Evolutionary conservation across 2,888 invertebrate species (phyloP).

Genomic region (Fragum sueziense): DNA sequence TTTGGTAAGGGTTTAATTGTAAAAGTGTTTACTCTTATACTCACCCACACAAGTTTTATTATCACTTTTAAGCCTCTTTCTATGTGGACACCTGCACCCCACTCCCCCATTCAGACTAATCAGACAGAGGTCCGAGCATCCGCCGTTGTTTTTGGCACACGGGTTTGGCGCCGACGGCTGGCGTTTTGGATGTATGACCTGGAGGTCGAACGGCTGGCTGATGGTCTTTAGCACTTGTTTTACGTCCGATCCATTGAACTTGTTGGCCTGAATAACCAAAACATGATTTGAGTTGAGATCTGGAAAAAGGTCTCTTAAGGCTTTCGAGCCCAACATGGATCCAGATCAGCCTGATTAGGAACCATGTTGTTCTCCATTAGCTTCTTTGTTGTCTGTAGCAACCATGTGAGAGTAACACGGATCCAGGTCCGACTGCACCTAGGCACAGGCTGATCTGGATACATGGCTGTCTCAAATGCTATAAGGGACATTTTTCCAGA

Average conservation of each 20-base stretch:
- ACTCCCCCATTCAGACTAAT: conserved; percentile 86
- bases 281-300: too few relatives aligned
- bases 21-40: conserved; percentile 67
- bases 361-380: too few relatives aligned
- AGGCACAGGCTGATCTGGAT: too few relatives aligned
- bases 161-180: conserved; percentile 86
- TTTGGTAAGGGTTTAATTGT: too few relatives aligned
- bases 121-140: conserved; percentile 93
- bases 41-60: conserved; percentile 87
- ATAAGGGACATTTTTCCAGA: too few relatives aligned
- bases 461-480: too few relatives aligned
- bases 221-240: conserved; percentile 91
- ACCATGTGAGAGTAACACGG: too few relatives aligned
- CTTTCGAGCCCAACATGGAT: too few relatives aligned
- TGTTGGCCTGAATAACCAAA: conserved; percentile 86
- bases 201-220: conserved; percentile 95
- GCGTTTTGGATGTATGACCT: conserved; percentile 90
- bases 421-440: too few relatives aligned
- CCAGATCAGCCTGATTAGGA: too few relatives aligned
- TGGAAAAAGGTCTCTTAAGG: too few relatives aligned
- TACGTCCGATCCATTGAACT: conserved; percentile 91
- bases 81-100: conserved; percentile 93
- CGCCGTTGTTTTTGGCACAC: conserved; percentile 90
- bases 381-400: too few relatives aligned
- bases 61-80: conserved; percentile 89